Evolutionary conservation across 2,888 invertebrate species (phyloP).

Genomic region (Augochlorella aurata): DNA sequence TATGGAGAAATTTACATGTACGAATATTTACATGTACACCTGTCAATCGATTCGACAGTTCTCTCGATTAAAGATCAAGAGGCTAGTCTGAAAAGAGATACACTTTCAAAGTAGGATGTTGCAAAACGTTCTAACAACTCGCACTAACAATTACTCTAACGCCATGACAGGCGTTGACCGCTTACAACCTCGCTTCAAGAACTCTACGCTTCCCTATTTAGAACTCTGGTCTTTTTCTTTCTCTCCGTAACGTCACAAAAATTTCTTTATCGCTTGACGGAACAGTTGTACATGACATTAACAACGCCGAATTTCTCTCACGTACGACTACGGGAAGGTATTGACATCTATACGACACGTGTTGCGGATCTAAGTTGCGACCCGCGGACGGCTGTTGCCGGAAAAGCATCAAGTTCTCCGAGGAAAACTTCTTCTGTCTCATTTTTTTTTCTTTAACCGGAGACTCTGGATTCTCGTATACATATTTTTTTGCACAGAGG

Average conservation of each 20-base stretch:
- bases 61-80: background rate
- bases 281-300: conserved; percentile 1
- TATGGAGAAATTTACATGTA: background rate
- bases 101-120: background rate
- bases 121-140: conserved; percentile 18
- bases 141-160: conserved; percentile 32
- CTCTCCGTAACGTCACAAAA: background rate
- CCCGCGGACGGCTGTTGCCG: conserved; percentile 5
- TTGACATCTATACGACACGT: background rate
- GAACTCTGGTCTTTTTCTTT: background rate
- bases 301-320: conserved; percentile 18
- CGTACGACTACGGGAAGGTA: background rate
- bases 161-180: conserved; percentile 20
- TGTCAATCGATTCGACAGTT: conserved; percentile 5
- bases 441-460: conserved; percentile 20
- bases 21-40: background rate
- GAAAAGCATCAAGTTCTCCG: conserved; percentile 17
- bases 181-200: conserved; percentile 29
- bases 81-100: background rate
- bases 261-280: conserved; percentile 23
- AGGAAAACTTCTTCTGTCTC: conserved; percentile 9
- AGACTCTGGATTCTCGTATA: conserved; percentile 60
- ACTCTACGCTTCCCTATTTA: conserved; percentile 34
- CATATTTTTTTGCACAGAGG: conserved; percentile 14
- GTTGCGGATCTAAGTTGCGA: background rate